Conservation (phyloP, 2,113 vertebrate species). For the Coregonus clupeaformis region DNA sequence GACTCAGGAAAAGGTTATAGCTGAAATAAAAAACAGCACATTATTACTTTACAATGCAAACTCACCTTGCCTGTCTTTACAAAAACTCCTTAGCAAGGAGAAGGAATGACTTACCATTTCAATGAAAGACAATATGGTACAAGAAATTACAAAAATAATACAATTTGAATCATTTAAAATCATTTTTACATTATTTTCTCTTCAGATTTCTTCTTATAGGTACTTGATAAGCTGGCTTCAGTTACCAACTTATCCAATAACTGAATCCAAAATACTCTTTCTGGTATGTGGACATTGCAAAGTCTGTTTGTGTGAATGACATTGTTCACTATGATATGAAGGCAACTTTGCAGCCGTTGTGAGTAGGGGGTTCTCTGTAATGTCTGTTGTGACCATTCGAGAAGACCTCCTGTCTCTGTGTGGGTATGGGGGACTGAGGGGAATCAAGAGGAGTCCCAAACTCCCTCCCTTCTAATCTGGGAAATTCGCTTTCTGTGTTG, state of each 20-base stretch:
- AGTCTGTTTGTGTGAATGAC: constrained; percentile 46
- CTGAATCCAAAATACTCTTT: constrained; percentile 16
- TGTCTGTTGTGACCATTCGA: constrained; percentile 70
- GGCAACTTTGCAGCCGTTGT: constrained; percentile 69
- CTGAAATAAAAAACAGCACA: constrained; percentile 21
- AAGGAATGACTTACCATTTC: constrained; percentile 79
- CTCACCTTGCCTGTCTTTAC: constrained; percentile 30
- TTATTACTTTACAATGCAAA: constrained; percentile 26
- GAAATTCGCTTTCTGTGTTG: constrained; percentile 56
- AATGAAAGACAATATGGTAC: constrained; percentile 71
- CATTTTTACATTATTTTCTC: constrained; percentile 61
- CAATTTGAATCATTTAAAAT: constrained; percentile 64
- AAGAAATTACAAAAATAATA: constrained; percentile 97
- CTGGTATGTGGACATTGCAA: too few relatives aligned
- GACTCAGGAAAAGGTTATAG: constrained; percentile 27
- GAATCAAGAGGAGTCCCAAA: constrained; percentile 61
- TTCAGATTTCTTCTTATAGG: constrained; percentile 23
- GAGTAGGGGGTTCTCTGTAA: constrained; percentile 47
- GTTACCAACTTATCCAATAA: constrained; percentile 49
- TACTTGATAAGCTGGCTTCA: constrained; percentile 19
- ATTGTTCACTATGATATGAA: constrained; percentile 67
- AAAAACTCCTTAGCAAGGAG: constrained; percentile 55
- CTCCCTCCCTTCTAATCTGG: constrained; percentile 67
- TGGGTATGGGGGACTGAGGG: constrained; percentile 20
- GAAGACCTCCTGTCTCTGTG: constrained; percentile 58